phyloP scores from a whole-genome alignment of 2,888 invertebrate species.

The Morpho achilles region DNA sequence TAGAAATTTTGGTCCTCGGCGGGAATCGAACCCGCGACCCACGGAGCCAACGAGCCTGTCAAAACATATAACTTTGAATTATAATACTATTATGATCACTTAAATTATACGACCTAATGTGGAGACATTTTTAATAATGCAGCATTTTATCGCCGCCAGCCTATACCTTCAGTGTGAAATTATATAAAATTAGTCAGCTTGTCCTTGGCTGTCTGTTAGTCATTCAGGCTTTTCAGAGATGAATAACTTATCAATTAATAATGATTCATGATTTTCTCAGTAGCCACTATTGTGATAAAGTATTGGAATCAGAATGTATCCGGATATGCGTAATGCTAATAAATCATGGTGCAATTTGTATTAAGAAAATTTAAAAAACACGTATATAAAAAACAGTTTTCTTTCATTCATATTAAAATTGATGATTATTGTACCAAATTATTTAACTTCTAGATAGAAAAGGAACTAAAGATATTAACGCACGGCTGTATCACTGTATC shows the following conservation, averaged over 20 bases:
- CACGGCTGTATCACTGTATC: too few species aligned
- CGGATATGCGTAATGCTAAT: conserved; percentile 11
- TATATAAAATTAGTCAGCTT: conserved; percentile 39
- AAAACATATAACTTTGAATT: too few species aligned
- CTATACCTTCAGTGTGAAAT: conserved; percentile 35
- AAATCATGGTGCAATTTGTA: conserved; percentile 8
- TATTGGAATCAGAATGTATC: conserved; percentile 9
- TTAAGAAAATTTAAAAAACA: not conserved
- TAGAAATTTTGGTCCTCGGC: too few species aligned
- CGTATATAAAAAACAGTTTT: too few species aligned
- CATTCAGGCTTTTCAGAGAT: conserved; percentile 38
- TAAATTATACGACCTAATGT: too few species aligned
- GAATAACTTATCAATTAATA: conserved; percentile 31
- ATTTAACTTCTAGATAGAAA: too few species aligned
- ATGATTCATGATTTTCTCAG: conserved; percentile 21
- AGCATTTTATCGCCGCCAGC: conserved; percentile 31
- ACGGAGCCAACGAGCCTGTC: too few species aligned
- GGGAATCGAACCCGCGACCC: too few species aligned
- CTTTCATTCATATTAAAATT: too few species aligned
- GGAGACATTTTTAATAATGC: conserved; percentile 13
- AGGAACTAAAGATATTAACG: too few species aligned
- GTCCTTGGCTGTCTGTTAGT: conserved; percentile 36
- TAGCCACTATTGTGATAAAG: conserved; percentile 9
- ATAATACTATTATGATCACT: too few species aligned
- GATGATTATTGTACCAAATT: too few species aligned